These are phyloP conservation scores for Drosophila nebulosa DNA, from an alignment of 1,140 invertebrate genomes.

Conservation along the genomic window DNA sequence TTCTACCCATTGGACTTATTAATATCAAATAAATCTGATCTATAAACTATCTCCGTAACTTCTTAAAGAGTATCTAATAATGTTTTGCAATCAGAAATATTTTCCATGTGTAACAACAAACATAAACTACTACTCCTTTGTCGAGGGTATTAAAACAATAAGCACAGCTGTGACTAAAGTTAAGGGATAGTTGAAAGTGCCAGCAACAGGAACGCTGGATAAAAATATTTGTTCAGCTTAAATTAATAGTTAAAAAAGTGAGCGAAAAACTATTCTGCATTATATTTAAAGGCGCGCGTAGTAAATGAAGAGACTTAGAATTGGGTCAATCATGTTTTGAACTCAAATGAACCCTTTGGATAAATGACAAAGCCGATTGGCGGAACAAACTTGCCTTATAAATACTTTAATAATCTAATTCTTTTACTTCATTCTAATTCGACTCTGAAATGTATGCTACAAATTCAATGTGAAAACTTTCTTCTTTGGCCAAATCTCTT, in stretches of 20 bases:
- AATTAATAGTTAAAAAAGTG: slow-evolving; percentile 11
- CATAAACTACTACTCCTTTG: not conserved
- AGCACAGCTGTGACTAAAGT: slow-evolving; percentile 65
- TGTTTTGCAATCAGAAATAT: no score
- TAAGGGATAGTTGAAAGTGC: slow-evolving; percentile 35
- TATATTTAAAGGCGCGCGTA: not conserved
- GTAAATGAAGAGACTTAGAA: not conserved
- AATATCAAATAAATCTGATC: not conserved
- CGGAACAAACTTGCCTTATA: no score
- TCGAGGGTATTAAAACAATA: slow-evolving; percentile 47
- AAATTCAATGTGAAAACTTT: not conserved
- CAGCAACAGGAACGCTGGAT: not conserved
- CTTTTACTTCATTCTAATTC: no score
- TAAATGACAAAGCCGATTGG: no score
- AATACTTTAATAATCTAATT: no score
- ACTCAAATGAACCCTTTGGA: not conserved
- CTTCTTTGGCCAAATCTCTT: not conserved
- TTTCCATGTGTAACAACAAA: no score
- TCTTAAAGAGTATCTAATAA: not conserved
- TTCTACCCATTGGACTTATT: not conserved
- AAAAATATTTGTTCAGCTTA: slow-evolving; percentile 17
- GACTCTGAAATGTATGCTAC: not conserved
- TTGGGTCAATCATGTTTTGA: no score
- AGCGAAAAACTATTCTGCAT: not conserved
- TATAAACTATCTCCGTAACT: not conserved